Percentiles rank a stretch among this genome's conserved stretches.
phyloP scores from a whole-genome alignment of 2,797 vertebrate species.

The Adrianichthys oophorus region DNA sequence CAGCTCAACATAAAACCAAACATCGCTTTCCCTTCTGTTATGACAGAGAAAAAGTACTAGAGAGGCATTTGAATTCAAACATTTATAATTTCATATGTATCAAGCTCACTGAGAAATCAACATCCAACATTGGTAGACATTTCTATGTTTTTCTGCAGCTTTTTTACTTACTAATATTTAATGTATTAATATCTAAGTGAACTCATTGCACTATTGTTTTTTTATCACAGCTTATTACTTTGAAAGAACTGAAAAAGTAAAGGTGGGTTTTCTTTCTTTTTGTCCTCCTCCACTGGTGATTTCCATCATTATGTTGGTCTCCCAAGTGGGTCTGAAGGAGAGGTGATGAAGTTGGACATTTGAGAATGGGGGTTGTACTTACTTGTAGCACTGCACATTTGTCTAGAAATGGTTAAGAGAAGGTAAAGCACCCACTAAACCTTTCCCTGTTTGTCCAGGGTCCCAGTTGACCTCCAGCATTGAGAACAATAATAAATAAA shows the following conservation, averaged over 20 bases:
- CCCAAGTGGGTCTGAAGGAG: conserved; percentile 21
- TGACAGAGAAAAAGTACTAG: background rate
- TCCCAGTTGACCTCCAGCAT: conserved; percentile 52
- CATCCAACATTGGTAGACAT: too few relatives aligned
- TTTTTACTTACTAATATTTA: too few relatives aligned
- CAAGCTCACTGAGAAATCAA: conserved; percentile 5
- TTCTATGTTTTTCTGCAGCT: conserved; percentile 8
- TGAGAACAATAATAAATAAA: conserved; percentile 67
- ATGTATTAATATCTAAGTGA: too few relatives aligned
- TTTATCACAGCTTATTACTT: too few relatives aligned
- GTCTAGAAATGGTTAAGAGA: conserved; percentile 29
- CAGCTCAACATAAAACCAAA: background rate
- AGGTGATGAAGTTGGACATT: conserved; percentile 32
- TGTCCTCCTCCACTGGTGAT: conserved; percentile 11
- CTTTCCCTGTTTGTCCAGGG: conserved; percentile 63
- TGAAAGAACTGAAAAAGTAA: conserved; percentile 25
- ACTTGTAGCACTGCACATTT: conserved; percentile 5
- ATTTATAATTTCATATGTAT: conserved; percentile 1
- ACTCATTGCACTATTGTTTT: too few relatives aligned
- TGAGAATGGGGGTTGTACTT: conserved; percentile 9
- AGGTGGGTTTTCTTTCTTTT: conserved; percentile 22
- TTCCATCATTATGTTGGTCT: conserved; percentile 16
- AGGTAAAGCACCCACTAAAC: conserved; percentile 46
- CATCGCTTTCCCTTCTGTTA: background rate
- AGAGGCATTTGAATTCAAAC: conserved; percentile 2